Evolutionary conservation across 2,888 invertebrate genomes (phyloP).

Genomic region (Microctonus brassicae): DNA sequence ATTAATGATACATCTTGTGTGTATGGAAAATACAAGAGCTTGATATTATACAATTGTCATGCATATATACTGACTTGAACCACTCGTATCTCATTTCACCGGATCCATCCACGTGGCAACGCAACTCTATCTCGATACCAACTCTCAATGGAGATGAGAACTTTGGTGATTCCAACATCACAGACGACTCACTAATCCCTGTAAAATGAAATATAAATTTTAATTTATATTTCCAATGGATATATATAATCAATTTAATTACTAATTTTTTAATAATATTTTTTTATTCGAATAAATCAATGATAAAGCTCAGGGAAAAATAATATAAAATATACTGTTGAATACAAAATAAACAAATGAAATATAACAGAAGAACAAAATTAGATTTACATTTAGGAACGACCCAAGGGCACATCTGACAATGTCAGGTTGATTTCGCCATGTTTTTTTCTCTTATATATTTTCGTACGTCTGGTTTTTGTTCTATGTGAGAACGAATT

Average conservation of each 20-base stretch:
- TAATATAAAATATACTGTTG: background rate
- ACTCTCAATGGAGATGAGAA: slow-evolving; percentile 70
- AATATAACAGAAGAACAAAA: background rate
- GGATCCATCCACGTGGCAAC: slow-evolving; percentile 78
- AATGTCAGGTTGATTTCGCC: slow-evolving; percentile 24
- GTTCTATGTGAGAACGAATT: background rate
- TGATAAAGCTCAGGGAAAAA: background rate
- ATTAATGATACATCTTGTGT: slow-evolving; percentile 21
- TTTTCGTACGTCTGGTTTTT: background rate
- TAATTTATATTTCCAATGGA: background rate
- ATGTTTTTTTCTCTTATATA: background rate
- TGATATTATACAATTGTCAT: background rate
- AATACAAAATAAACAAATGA: background rate
- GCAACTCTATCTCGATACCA: slow-evolving; percentile 73
- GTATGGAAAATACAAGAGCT: background rate
- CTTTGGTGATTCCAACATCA: slow-evolving; percentile 74
- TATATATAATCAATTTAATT: background rate
- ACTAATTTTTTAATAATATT: too few relatives aligned
- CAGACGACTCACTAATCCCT: slow-evolving; percentile 76
- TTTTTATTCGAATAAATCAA: background rate
- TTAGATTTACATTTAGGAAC: slow-evolving; percentile 2
- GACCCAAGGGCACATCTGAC: slow-evolving; percentile 13
- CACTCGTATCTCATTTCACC: slow-evolving; percentile 78
- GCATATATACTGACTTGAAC: slow-evolving; percentile 73
- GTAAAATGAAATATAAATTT: slow-evolving; percentile 53